Evolutionary conservation across 2,797 vertebrate species (phyloP), one percentile per base, ranked within the genome.

Genomic region (Molossus alvarezi): DNA sequence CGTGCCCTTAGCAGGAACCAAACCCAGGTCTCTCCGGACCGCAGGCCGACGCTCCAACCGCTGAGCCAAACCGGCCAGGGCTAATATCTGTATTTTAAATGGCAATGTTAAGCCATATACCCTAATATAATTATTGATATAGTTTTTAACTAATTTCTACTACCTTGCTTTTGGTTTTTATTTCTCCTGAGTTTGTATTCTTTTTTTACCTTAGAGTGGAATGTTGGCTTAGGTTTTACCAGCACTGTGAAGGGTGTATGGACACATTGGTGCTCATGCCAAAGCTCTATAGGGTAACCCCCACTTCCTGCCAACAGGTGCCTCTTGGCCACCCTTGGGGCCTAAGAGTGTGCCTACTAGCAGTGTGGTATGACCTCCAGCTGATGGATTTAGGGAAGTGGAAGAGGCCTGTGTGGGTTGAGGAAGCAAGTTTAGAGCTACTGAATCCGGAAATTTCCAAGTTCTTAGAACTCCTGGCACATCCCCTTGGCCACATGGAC

Each of bases 141-240:
- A 87, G 11, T 64, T 75, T 76, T 76, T 88, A 37, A 53, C 17
- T 77, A 53, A 88, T 88, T 53, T 65, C 62, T 88, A 75, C 45
- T 77, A 29, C 13, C 20, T 84, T 73, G 20, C 9, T 65, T 77
- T 89, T 79, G 25, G 10, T 65, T 88, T 88, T 60, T 41, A 29
- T 79, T 65, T 89, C 11, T 33, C 72, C n/a, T 89, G 23, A 60
- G 60, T 41, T 77, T 79, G 11, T 53, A 20, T 57, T 29, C 11
- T 14, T 55, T 89, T 75, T 51, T 23, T 48, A 23, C 14, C 23
- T 48, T 45, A 51, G 33, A 67, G 62, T 67, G 67, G 53, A 84
- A 53, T 55, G 62, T 53, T 84, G 18, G 48, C 27, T 84, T 84
- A 53, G 20, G 11, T 53, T 67, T 67, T 51, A 53, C 64, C 48